Evolutionary conservation across 1,140 invertebrate genomes (phyloP).

Genomic region (Trachymyrmex cornetzi): DNA sequence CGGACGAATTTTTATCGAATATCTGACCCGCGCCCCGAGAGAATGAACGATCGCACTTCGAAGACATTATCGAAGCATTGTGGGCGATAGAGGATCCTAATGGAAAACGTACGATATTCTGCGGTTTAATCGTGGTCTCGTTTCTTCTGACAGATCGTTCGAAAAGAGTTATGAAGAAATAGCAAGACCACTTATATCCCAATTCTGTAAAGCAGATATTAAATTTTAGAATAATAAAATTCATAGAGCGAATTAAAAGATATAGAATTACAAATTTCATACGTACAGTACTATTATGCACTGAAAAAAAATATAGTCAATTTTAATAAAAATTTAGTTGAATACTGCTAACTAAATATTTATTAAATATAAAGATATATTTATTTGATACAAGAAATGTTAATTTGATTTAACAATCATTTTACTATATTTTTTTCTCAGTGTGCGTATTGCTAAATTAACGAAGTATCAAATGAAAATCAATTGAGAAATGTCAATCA

Average conservation of each 20-base stretch:
- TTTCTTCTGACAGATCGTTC: conserved; percentile 2
- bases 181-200: neutral
- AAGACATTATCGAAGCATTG: conserved; percentile 59
- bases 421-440: too few relatives aligned
- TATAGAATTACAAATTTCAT: neutral
- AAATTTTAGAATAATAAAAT: neutral
- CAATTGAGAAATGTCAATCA: too few relatives aligned
- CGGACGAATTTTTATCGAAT: conserved; percentile 60
- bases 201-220: neutral
- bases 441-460: neutral
- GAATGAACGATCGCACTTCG: conserved; percentile 53
- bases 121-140: conserved; percentile 35
- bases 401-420: too few relatives aligned
- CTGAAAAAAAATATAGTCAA: too few relatives aligned
- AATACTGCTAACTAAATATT: too few relatives aligned
- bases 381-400: too few relatives aligned
- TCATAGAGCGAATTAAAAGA: neutral
- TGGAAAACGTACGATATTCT: conserved; percentile 38
- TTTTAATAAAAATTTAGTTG: too few relatives aligned
- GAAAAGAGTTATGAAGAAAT: neutral
- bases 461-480: neutral
- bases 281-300: neutral
- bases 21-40: conserved; percentile 24
- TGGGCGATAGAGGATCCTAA: conserved; percentile 30
- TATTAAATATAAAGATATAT: too few relatives aligned